These are phyloP conservation scores for Latrodectus geometricus DNA, from an alignment of 1,140 invertebrate genomes.

Conservation along the genomic window DNA sequence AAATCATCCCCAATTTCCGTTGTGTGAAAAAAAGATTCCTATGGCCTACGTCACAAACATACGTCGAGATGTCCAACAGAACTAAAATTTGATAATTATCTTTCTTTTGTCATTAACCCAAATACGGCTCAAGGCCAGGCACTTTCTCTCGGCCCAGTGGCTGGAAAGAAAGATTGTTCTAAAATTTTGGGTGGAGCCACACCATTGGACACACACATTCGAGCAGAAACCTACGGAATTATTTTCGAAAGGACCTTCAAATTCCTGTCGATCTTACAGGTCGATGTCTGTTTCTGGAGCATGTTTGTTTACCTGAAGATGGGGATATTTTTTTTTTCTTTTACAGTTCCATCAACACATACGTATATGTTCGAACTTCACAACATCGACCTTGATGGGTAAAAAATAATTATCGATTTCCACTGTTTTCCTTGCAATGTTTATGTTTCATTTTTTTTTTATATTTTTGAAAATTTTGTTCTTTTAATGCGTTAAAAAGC, in stretches of 20 bases:
- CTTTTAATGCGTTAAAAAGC: no score
- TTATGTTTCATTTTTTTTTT: background rate
- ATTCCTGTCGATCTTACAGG: background rate
- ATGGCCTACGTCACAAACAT: constrained; percentile 13
- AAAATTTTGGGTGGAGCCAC: constrained; percentile 10
- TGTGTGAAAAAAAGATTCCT: constrained; percentile 26
- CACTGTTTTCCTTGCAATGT: background rate
- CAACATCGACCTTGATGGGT: background rate
- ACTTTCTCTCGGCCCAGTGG: constrained; percentile 30
- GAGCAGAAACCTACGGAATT: background rate
- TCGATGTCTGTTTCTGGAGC: constrained; percentile 8
- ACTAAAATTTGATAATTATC: constrained; percentile 37
- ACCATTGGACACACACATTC: constrained; percentile 13
- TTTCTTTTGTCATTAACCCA: constrained; percentile 59
- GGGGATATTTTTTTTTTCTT: background rate
- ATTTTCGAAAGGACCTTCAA: constrained; percentile 35
- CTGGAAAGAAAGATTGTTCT: constrained; percentile 4
- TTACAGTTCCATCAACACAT: background rate
- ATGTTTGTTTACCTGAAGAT: constrained; percentile 13
- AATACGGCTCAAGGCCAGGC: constrained; percentile 34
- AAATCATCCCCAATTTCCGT: constrained; percentile 6
- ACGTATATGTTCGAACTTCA: background rate
- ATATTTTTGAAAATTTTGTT: background rate
- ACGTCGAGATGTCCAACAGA: constrained; percentile 21
- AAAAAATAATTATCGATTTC: background rate